Percentiles rank a stretch among this genome's conserved stretches.
Conservation (phyloP, 1,140 invertebrate genomes). For the Leptinotarsa defecta region DNA sequence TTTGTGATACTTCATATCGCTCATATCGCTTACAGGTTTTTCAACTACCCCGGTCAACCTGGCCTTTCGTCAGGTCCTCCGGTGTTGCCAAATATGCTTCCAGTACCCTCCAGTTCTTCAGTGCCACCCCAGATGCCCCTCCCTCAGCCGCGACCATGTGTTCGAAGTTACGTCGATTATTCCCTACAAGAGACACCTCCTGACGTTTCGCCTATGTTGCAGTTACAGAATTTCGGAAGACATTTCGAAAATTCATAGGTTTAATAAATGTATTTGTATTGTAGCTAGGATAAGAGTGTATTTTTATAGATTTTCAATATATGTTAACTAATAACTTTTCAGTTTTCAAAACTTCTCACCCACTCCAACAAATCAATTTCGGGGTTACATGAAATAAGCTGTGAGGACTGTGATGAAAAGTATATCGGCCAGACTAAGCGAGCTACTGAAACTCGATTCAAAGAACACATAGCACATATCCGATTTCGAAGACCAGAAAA, state of each 20-base stretch:
- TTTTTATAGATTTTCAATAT: constrained; percentile 7
- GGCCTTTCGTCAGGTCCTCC: constrained; percentile 55
- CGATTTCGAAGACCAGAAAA: no score
- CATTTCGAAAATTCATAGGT: constrained; percentile 50
- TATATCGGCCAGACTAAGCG: no score
- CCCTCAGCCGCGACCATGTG: constrained; percentile 29
- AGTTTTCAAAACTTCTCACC: no score
- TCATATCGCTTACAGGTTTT: constrained; percentile 57
- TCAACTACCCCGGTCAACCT: constrained; percentile 60
- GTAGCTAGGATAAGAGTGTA: neutral
- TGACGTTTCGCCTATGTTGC: constrained; percentile 51
- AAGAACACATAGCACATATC: no score
- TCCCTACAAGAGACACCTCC: constrained; percentile 34
- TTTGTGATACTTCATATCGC: no score
- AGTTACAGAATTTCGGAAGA: constrained; percentile 54
- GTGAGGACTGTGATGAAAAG: no score
- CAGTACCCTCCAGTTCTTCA: constrained; percentile 28
- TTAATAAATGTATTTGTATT: neutral
- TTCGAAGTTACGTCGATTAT: constrained; percentile 44
- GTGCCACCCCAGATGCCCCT: constrained; percentile 29
- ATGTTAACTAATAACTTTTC: neutral
- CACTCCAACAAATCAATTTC: no score
- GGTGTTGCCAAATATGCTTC: constrained; percentile 42
- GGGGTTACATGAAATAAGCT: no score
- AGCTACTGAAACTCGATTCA: no score